Evolutionary conservation across 1,140 invertebrate species (phyloP).

Genomic region (Aricia agestis): DNA sequence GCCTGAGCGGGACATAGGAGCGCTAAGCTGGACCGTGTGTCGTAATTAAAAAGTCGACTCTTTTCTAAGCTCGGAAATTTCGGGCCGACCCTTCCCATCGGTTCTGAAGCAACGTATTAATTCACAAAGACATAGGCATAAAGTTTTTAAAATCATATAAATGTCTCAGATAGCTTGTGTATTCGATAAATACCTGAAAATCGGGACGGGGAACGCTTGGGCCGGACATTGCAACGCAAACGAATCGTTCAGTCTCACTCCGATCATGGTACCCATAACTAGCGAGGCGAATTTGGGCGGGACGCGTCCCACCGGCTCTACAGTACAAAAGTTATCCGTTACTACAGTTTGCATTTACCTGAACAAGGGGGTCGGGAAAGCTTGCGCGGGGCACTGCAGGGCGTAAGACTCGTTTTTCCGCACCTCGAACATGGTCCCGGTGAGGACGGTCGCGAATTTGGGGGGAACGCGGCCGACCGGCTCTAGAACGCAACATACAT

Average conservation of each 20-base stretch:
- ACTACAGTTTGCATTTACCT: constrained; percentile 73
- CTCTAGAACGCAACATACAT: constrained; percentile 64
- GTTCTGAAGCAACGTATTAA: constrained; percentile 53
- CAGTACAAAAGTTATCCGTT: constrained; percentile 35
- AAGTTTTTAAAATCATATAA: constrained; percentile 8
- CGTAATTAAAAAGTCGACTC: constrained; percentile 77
- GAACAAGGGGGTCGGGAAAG: constrained; percentile 82
- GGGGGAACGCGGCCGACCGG: constrained; percentile 77
- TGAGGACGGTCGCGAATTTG: constrained; percentile 75
- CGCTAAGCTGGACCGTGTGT: constrained; percentile 52
- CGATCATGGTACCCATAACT: constrained; percentile 74
- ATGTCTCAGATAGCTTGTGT: not conserved
- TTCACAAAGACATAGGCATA: not conserved
- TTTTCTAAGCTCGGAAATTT: constrained; percentile 82
- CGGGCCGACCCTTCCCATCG: constrained; percentile 79
- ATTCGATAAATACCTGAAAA: constrained; percentile 78
- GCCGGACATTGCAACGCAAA: constrained; percentile 81
- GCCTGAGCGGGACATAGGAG: constrained; percentile 77
- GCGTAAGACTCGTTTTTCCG: constrained; percentile 73
- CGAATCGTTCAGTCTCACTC: constrained; percentile 56
- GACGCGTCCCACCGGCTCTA: constrained; percentile 83
- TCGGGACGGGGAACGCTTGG: constrained; percentile 83
- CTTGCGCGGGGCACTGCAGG: constrained; percentile 85
- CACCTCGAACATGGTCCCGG: constrained; percentile 83
- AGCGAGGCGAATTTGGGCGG: constrained; percentile 80